Evolutionary conservation across 2,797 vertebrate genomes (phyloP), one percentile per base, ranked within the genome.

Genomic region (Oceanodroma leucorhoa): DNA sequence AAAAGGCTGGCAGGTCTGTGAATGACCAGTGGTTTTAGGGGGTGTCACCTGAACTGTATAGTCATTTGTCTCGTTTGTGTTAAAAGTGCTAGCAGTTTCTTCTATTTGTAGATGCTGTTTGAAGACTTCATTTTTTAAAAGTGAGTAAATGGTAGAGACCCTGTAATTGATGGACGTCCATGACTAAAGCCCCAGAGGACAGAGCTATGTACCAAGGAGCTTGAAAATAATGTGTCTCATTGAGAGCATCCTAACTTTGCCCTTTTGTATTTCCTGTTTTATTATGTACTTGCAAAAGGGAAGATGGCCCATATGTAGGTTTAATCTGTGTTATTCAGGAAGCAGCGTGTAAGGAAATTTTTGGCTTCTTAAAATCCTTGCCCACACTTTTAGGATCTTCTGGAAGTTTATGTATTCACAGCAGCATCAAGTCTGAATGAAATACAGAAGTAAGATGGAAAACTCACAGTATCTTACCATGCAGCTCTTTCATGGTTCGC

Each of bases 401-500:
- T 94, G 73, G 64, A 88, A 62, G 76, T 86, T 96, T 83, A 6
- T 94, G 89, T 92, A 91, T 96, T 81, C 83, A 66, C 43, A 57
- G 70, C 55, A 93, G 43, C 60, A 79, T 81, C 14, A 1, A 70
- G 57, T 48, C 85, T 77, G 93, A 88, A 82, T 84, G 91, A 96
- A 95, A 87, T 58, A 66, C 48, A 89, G 91, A 85, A 85, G 73
- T 78, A 62, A 75, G 84, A 87, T 94, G 91, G 86, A 91, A 95
- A 90, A 94, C 90, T 95, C 96, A 95, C 70, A 69, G 84, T 96
- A 84, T 96, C 94, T 96, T 97, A 94, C 96, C 95, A 29, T 95
- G 96, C 90, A 93, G 96, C 95, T 92, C 97, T 97, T 97, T 97
- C 97, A 92, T 97, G 96, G 95, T 96, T 97, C 22, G 30, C 97